Base-by-base conservation (phyloP, 2,888 invertebrate species). In the Leuctra nigra region DNA sequence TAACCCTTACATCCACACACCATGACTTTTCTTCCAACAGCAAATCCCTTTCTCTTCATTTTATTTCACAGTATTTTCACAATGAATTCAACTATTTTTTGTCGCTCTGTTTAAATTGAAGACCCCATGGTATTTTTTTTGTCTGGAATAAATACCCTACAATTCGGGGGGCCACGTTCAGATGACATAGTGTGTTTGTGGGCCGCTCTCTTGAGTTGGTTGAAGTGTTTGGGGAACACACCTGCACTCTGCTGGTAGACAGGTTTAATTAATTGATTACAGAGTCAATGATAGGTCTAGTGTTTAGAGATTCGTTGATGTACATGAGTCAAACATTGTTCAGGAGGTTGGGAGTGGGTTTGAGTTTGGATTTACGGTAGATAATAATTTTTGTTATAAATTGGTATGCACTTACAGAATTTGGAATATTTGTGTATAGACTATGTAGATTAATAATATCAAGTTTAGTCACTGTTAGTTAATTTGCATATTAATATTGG, bases 1-100 rank as follows among this genome's bases (percentile, higher is more conserved):
- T 16, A 48, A 48, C 48, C 48, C 48, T 48, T 48, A 20, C 35
- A 22, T 29, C 50, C 33, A 35, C 50, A n/a, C n/a, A 50, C 18
- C 20, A 2, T 25, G 16, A 6, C 35, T 50, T 50, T 50, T 16
- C 33, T 35, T 50, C 35, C n/a, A n/a, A n/a, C n/a, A 50, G 22
- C 20, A 2, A 14, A 11, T 9, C 35, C 35, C 35, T 50, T 16
- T 35, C 50, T 50, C 35, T 50, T 50, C 35, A 50, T 50, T 22
- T 50, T 50, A 50, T 50, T 50, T 35, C 50, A 33, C 33, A 2
- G 14, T 44, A 35, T 50, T 50, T 50, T 50, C 20, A 4, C 13
- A 18, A 18, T 50, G 18, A 50, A 35, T 22, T 29, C 35, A 20
- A 33, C 35, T 33, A 35, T 35, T 50, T 50, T 48, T 50, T 50